phyloP scores from a whole-genome alignment of 2,113 vertebrate species.

The Zingel zingel region DNA sequence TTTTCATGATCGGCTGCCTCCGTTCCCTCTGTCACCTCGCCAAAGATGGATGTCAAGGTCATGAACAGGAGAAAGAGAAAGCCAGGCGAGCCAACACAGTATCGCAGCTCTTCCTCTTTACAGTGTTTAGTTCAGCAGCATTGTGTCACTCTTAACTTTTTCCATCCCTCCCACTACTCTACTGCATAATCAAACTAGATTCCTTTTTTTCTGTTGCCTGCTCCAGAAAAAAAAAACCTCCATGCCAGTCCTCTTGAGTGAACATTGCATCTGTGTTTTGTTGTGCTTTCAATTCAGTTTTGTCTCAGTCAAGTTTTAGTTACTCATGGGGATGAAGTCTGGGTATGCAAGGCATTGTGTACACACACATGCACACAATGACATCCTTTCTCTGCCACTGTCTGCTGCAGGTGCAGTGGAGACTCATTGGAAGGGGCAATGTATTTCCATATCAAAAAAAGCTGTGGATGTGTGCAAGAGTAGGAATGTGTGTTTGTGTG shows the following conservation, averaged over 20 bases:
- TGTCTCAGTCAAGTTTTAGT: constrained; percentile 40
- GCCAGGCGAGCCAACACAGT: background rate
- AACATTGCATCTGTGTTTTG: constrained; percentile 35
- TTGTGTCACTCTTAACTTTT: constrained; percentile 36
- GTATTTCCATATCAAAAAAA: constrained; percentile 72
- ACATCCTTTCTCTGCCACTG: constrained; percentile 31
- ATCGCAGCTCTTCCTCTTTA: constrained; percentile 29
- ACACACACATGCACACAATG: constrained; percentile 27
- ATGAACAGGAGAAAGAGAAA: constrained; percentile 58
- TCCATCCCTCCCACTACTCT: background rate
- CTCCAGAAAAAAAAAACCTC: background rate
- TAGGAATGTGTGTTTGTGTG: background rate
- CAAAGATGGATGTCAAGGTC: constrained; percentile 63
- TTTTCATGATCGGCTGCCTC: constrained; percentile 72
- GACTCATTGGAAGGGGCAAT: constrained; percentile 22
- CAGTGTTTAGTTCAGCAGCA: constrained; percentile 39
- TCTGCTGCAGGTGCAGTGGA: constrained; percentile 57
- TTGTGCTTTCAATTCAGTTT: constrained; percentile 51
- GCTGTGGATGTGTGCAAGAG: constrained; percentile 1
- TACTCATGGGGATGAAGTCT: constrained; percentile 20
- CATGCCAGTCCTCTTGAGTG: constrained; percentile 10
- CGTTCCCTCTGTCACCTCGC: constrained; percentile 54
- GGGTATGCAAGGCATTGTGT: background rate
- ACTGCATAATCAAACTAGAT: background rate
- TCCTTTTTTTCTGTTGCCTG: background rate